Evolutionary conservation across 1,140 invertebrate species (phyloP), one percentile per base, ranked within the genome.

Genomic region (Notospermus geniculatus): DNA sequence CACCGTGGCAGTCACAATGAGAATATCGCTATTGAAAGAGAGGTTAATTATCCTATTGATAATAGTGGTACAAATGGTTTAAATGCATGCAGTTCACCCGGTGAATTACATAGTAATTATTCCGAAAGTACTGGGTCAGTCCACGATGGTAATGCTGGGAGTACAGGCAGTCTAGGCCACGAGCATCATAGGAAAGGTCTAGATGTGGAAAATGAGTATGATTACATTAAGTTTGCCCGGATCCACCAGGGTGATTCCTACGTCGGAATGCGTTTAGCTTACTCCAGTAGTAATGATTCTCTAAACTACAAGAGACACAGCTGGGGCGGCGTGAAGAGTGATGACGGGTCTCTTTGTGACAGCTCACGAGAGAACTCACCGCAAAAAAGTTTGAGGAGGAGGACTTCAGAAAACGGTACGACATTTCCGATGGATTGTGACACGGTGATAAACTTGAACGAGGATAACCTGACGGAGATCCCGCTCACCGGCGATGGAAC

Each of bases 211-310:
- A 77, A 76, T 66, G 80, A 80, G 57, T 77, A 80, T 60, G 82
- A 82, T 63, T 85, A 93, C 76, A 84, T 93, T 68, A 91, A 94
- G 77, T 93, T 93, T 80, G 89, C 91, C 64, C 84, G 91, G 66
- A 71, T 82, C 53, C 88, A 90, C 77, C 78, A 82, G 64, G 83
- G 89, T 36, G 90, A 89, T 84, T 87, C 89, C 59, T 88, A 93
- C 82, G 86, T 93, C 71, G 89, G 91, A 72, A 86, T 91, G 83
- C 80, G 89, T 77, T 74, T 92, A 73, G 87, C 90, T 17, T 80
- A 80, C 63, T 79, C 76, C 17, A 79, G 72, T 64, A 73, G 72
- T 36, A 73, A 70, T 59, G 73, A 75, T 54, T 69, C 69, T 9
- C 39, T 70, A 9, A 70, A 62, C 41, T 53, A 63, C 9, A 72